Base-by-base conservation (phyloP, 2,797 vertebrate genomes). In the Limosa lapponica region DNA sequence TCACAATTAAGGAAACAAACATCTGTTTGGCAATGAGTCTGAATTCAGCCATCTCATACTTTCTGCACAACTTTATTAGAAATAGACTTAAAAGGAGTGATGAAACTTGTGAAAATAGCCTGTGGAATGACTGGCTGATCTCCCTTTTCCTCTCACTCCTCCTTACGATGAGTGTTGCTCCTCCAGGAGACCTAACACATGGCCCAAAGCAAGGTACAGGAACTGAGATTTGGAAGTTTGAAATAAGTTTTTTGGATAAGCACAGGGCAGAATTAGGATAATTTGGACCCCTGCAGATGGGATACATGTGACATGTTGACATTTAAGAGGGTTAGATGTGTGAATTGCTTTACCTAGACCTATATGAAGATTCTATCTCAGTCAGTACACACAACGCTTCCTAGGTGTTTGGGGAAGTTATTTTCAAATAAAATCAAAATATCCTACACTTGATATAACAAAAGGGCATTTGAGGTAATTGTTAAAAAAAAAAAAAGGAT, bases 1-100 rank as follows among this genome's bases (percentile, higher is more conserved):
- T 73, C 65, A 72, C 73, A 81, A 62, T 91, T 81, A 90, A 41
- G 67, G 77, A 96, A 88, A 57, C n/a, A 65, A 96, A 90, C 77
- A 93, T 80, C 83, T 94, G 66, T 61, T 96, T 93, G 75, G 18
- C 65, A 91, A 36, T 89, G 75, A 74, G 5, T 22, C 55, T 39
- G 36, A 71, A 23, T 59, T 49, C 51, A 32, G 20, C n/a, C 13
- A 52, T 78, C 43, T 90, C 78, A 77, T 27, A 57, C 18, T 57
- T 73, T 70, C 34, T 11, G 1, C 22, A 19, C 44, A 18, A 39
- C 67, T 62, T 66, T 89, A 51, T 83, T 77, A 41, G 57, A 71
- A 88, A 79, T 41, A 20, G 12, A 46, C 18, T 49, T 66, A 43
- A n/a, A 58, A 5, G n/a, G 23, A 67, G 14, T 24, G 14, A 19